Evolutionary conservation across 2,113 vertebrate genomes (phyloP).

Genomic region (Callionymus lyra): DNA sequence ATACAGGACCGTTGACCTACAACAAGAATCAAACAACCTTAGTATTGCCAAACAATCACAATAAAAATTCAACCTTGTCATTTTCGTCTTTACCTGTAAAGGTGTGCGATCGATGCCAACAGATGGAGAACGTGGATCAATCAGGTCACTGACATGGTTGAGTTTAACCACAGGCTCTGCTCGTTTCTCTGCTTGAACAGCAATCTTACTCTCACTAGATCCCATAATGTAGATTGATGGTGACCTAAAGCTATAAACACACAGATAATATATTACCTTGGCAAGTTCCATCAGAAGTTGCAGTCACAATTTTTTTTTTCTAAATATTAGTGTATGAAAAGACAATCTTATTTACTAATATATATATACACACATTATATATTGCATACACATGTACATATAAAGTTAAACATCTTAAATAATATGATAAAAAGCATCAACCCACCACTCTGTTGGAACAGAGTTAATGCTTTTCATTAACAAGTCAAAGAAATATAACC

Average conservation of each 20-base stretch:
- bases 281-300: background rate
- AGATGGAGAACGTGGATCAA: slow-evolving; percentile 83
- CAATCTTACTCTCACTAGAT: slow-evolving; percentile 67
- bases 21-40: background rate
- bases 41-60: background rate
- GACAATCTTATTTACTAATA: no score
- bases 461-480: no score
- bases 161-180: slow-evolving; percentile 47
- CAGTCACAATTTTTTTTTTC: no score
- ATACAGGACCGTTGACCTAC: background rate
- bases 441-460: no score
- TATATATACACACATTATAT: no score
- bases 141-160: slow-evolving; percentile 53
- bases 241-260: no score
- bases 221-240: slow-evolving; percentile 66
- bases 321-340: no score
- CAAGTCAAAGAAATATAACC: no score
- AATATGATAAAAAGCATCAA: no score
- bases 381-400: no score
- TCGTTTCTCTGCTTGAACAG: slow-evolving; percentile 48
- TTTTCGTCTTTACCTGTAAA: slow-evolving; percentile 58
- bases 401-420: no score
- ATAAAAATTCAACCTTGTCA: no score
- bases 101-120: slow-evolving; percentile 74
- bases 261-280: background rate